Evolutionary conservation across 2,888 invertebrate genomes (phyloP), one percentile per base, ranked within the genome.

Genomic region (Hybos culiciformis): DNA sequence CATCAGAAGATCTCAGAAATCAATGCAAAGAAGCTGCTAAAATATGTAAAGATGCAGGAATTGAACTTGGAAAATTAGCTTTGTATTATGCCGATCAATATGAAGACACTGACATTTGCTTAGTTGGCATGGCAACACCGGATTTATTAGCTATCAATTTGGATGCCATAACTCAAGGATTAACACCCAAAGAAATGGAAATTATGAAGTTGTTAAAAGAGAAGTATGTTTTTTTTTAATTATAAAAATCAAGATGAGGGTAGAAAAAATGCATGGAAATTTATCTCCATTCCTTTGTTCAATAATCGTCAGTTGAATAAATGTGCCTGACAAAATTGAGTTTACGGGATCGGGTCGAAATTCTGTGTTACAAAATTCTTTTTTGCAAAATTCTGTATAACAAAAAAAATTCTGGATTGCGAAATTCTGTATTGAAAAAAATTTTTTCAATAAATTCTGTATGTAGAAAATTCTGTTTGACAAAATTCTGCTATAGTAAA

Each of bases 71-170:
- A 4, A 78, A 77, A 56, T 62, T 87, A 31, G 84, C 86, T 9
- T 69, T 80, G 43, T 76, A 78, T 71, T 73, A 77, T 57, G 70
- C 75, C 0, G 62, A 80, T 36, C 69, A 69, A 52, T 73, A 80
- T 56, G 69, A 69, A 7, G 76, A 72, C 26, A 71, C 80, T 21
- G 70, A 77, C 48, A 83, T 84, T 1, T 78, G 80, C 57, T 62
- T 91, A 18, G 75, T 83, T 50, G 90, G 90, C 40, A 83, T 88
- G 70, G 80, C 77, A 61, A 81, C 73, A 57, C 62, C 67, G 41
- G 60, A 71, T 5, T 69, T 83, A 50, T 61, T 87, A 21, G 54
- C 68, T 5, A 69, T 71, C 42, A 86, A 84, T 55, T 55, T 91
- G 32, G 69, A 75, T 38, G 72, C 82, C 2, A 54, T 75, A 21